Conservation (phyloP, 2,888 invertebrate genomes). For the Drosophila putrida region DNA sequence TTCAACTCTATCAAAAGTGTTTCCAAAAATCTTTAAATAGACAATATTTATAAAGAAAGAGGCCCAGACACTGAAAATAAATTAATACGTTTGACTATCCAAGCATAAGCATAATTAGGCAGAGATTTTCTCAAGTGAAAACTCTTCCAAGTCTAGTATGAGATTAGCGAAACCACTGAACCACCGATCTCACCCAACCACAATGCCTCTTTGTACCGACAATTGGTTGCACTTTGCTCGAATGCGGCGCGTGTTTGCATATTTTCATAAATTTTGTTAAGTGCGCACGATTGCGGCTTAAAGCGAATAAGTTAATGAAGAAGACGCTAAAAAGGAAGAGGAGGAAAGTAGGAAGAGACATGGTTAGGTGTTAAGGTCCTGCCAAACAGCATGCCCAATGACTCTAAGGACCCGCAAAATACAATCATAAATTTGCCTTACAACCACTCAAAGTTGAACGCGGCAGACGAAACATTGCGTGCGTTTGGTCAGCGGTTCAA, state of each 20-base stretch:
- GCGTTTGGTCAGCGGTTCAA: constrained; percentile 21
- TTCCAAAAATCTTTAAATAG: too few species aligned
- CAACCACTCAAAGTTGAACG: constrained; percentile 6
- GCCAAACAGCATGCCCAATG: constrained; percentile 2
- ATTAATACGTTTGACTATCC: background rate
- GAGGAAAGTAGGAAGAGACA: too few species aligned
- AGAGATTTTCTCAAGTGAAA: background rate
- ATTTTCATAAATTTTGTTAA: constrained; percentile 52
- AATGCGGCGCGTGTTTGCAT: constrained; percentile 36
- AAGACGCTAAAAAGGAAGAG: too few species aligned
- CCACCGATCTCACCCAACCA: background rate
- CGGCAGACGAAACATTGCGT: constrained; percentile 13
- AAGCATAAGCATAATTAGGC: background rate
- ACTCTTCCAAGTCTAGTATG: background rate
- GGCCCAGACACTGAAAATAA: background rate
- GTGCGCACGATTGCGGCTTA: constrained; percentile 29
- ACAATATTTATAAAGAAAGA: too few species aligned
- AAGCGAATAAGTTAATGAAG: background rate
- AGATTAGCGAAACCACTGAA: background rate
- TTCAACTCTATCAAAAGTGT: too few species aligned
- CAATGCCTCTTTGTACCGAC: constrained; percentile 18
- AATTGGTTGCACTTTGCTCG: constrained; percentile 50
- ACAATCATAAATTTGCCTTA: constrained; percentile 22
- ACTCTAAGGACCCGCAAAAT: constrained; percentile 14
- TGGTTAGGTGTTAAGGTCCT: background rate